Percentiles rank a stretch among this genome's conserved stretches.
Evolutionary conservation across 1,140 invertebrate genomes (phyloP).

Genomic region (Bombus cullumanus): DNA sequence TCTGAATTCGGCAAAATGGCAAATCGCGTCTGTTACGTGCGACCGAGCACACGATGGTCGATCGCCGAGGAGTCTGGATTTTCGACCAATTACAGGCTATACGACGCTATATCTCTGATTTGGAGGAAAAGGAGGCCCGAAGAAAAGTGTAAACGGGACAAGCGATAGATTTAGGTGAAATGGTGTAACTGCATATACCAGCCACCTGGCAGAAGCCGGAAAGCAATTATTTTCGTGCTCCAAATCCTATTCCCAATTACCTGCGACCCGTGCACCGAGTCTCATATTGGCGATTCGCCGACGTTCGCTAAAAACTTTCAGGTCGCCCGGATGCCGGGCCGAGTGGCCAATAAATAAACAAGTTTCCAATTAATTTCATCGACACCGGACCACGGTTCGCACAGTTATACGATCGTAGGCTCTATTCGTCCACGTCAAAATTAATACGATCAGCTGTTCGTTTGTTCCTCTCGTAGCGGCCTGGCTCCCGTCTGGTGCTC

Average conservation of each 20-base stretch:
- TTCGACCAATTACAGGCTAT: too few relatives aligned
- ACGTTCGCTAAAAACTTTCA: slow-evolving; percentile 61
- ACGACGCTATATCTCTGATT: background rate
- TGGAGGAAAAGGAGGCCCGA: background rate
- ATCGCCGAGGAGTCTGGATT: too few relatives aligned
- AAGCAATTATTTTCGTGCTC: slow-evolving; percentile 81
- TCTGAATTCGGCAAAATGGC: too few relatives aligned
- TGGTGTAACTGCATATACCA: slow-evolving; percentile 66
- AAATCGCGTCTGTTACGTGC: too few relatives aligned
- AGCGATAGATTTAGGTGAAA: slow-evolving; percentile 75
- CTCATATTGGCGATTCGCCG: slow-evolving; percentile 45
- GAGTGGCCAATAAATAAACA: slow-evolving; percentile 66
- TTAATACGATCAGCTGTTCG: slow-evolving; percentile 36
- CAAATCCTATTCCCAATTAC: slow-evolving; percentile 79
- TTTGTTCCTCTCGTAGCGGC: background rate
- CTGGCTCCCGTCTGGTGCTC: too few relatives aligned
- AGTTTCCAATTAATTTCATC: slow-evolving; percentile 69
- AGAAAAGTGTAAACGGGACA: slow-evolving; percentile 27
- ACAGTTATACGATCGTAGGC: slow-evolving; percentile 26
- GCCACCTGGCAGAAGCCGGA: slow-evolving; percentile 47
- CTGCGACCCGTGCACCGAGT: slow-evolving; percentile 4
- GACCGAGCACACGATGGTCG: too few relatives aligned
- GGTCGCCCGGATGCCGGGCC: background rate
- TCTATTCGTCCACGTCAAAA: slow-evolving; percentile 53
- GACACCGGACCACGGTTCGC: slow-evolving; percentile 27